phyloP scores from a whole-genome alignment of 2,797 vertebrate genomes.

The Pelobates cultripes region DNA sequence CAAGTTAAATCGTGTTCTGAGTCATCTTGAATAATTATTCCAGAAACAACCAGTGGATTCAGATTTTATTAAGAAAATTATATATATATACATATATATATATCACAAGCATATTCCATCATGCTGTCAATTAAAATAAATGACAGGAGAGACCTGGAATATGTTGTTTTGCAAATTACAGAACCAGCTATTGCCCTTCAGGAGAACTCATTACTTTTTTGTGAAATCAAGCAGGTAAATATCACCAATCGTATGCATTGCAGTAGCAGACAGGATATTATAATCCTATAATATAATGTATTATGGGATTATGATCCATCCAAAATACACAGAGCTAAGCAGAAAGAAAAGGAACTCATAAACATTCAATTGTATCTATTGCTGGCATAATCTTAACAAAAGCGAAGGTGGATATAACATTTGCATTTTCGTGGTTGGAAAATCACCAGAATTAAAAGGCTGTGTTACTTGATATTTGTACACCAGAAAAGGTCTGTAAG shows the following conservation, averaged over 20 bases:
- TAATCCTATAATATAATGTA: slow-evolving; percentile 2
- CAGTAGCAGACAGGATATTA: background rate
- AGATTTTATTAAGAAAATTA: background rate
- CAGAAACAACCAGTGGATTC: background rate
- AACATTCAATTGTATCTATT: background rate
- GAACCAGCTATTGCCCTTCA: slow-evolving; percentile 2
- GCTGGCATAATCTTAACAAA: background rate
- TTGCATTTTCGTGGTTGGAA: background rate
- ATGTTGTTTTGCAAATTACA: background rate
- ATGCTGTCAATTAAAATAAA: slow-evolving; percentile 1
- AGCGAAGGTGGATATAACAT: background rate
- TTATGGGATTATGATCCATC: background rate
- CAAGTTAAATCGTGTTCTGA: no score
- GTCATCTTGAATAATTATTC: background rate
- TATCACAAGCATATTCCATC: background rate
- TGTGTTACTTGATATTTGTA: slow-evolving; percentile 44
- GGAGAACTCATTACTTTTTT: slow-evolving; percentile 2
- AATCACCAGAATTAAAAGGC: background rate
- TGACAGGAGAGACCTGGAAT: background rate
- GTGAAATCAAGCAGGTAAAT: slow-evolving; percentile 4
- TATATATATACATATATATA: background rate
- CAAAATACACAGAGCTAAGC: slow-evolving; percentile 5
- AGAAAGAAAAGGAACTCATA: background rate
- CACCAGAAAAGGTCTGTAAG: slow-evolving; percentile 44
- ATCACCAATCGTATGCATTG: background rate